Base-by-base conservation (phyloP, 2,888 invertebrate genomes). In the Meliscaeva auricollis region DNA sequence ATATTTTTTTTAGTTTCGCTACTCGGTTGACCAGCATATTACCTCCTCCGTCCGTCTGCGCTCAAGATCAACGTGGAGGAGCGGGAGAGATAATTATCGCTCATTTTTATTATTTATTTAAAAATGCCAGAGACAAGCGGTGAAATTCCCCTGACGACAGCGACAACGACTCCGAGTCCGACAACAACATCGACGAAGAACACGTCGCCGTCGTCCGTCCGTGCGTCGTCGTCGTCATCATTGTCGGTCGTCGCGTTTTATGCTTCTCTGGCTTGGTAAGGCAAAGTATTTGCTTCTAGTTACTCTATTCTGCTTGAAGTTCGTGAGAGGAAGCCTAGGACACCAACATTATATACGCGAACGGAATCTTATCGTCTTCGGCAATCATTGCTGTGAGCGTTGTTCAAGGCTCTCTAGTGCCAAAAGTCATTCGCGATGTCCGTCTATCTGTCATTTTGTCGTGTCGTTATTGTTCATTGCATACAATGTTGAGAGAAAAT, bases 51-150 rank as follows among this genome's bases (percentile, higher is more conserved):
- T 52, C 64, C 50, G 32, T 17, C 38, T 46, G n/a, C 56, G 32
- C 52, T 26, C 13, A 15, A 22, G n/a, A 32, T 32, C 15, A 54
- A 5, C 11, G 52, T 60, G 60, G 58, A 58, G 50, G 44, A 73
- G 72, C 50, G 60, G 35, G 46, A 77, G 68, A 85, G 85, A 85
- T 85, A 85, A 81, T 85, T 85, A 85, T 85, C 85, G 76, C 76
- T 85, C 73, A 81, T 81, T 85, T 85, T 85, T 85, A 81, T 85
- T 85, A 85, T 85, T 85, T 85, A 85, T 81, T 85, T 85, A 85
- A 80, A 85, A 85, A 81, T 85, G 76, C 85, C 85, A 81, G 50
- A 72, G 76, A 85, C 85, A 81, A 76, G 85, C 80, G 73, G 56
- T 60, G 72, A 85, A 85, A 85, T 85, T 85, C 85, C 81, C 85